Evolutionary conservation across 64 coral and sea anemone species (phyloP).

Genomic region (Pachyseris speciosa): DNA sequence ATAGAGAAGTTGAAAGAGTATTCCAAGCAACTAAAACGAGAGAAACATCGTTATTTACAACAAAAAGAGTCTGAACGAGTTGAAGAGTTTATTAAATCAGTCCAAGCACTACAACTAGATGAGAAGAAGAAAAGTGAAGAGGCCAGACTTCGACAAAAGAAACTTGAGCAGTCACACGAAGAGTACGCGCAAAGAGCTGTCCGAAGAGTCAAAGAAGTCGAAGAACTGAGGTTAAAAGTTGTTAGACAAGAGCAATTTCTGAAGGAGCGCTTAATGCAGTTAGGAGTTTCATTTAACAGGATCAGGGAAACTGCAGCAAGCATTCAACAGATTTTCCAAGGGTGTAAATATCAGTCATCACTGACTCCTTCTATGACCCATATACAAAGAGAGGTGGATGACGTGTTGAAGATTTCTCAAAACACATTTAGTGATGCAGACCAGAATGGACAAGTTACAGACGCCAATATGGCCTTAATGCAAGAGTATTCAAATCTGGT

Average conservation of each 20-base stretch:
- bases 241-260: constrained; percentile 72
- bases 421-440: constrained; percentile 41
- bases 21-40: constrained; percentile 28
- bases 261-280: constrained; percentile 52
- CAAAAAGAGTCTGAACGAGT: constrained; percentile 32
- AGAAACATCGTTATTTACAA: constrained; percentile 51
- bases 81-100: constrained; percentile 63
- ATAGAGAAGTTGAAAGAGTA: constrained; percentile 26
- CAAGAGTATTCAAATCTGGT: constrained; percentile 61
- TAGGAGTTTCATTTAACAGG: constrained; percentile 31
- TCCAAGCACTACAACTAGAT: constrained; percentile 66
- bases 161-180: constrained; percentile 58
- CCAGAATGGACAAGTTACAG: constrained; percentile 36
- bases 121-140: constrained; percentile 66
- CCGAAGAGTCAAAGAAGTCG: constrained; percentile 65
- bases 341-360: constrained; percentile 49
- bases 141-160: constrained; percentile 49
- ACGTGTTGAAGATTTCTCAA: constrained; percentile 70
- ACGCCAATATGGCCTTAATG: constrained; percentile 42
- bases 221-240: constrained; percentile 39
- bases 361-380: constrained; percentile 7
- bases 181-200: constrained; percentile 60
- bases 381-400: constrained; percentile 46
- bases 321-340: constrained; percentile 57
- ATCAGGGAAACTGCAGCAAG: constrained; percentile 5